Percentiles rank a stretch among this genome's conserved stretches.
phyloP scores from a whole-genome alignment of 1,140 invertebrate genomes.

The Neodiprion virginianus region DNA sequence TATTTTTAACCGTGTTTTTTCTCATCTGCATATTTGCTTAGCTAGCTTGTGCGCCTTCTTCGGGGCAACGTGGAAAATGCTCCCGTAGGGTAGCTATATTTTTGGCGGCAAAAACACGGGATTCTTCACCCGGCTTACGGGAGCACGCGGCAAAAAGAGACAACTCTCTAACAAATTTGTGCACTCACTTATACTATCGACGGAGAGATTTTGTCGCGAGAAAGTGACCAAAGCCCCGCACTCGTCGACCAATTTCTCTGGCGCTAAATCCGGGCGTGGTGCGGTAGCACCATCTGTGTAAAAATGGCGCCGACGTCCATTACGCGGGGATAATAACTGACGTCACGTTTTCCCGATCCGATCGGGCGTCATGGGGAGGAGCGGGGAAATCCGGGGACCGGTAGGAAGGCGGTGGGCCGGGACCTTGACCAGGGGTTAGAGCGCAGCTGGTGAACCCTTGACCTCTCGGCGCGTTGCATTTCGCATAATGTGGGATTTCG shows the following conservation, averaged over 20 bases:
- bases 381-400: background rate
- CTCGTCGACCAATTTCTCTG: too few relatives aligned
- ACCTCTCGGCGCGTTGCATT: conserved; percentile 39
- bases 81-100: background rate
- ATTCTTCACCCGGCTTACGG: too few relatives aligned
- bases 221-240: too few relatives aligned
- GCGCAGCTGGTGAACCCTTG: conserved; percentile 53
- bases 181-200: too few relatives aligned
- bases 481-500: background rate
- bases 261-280: too few relatives aligned
- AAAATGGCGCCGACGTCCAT: background rate
- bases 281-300: background rate
- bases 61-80: background rate
- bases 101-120: background rate
- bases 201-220: too few relatives aligned
- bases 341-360: background rate
- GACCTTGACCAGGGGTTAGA: conserved; percentile 12
- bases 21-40: conserved; percentile 3
- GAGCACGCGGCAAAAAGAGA: too few relatives aligned
- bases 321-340: conserved; percentile 1
- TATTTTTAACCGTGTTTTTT: conserved; percentile 5
- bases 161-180: too few relatives aligned
- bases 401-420: background rate
- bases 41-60: background rate
- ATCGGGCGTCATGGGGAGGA: background rate